Base-by-base conservation (phyloP, 2,113 vertebrate genomes). In the Lagopus leucura region DNA sequence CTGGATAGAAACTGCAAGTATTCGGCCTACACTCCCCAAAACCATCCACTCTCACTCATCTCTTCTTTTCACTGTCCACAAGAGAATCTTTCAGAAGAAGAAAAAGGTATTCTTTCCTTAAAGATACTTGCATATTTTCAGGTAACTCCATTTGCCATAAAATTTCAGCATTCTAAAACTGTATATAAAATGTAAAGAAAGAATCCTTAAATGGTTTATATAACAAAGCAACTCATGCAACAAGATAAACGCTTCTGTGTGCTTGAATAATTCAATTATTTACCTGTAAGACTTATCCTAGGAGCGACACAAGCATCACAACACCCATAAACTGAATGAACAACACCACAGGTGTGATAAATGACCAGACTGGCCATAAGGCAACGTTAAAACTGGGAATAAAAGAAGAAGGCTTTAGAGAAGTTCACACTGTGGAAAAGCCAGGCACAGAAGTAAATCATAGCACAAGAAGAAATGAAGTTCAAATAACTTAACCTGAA, bases 251-350 rank as follows among this genome's bases (percentile, higher is more conserved):
- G 45, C 6, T 42, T 94, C 10, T 13, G 13, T 6, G 6, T 13
- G 27, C 28, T 78, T 22, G 16, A 64, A 79, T 30, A 52, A 55
- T 40, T 65, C 12, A 66, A 34, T 66, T 82, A 86, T 97, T 96
- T 98, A 99, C 98, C 98, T 97, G 73, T 70, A 45, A 34, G 13
- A 43, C 13, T 98, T 94, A 99, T 72, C 99, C 99, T 25, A 99
- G 97, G 47, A 99, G 96, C 10, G 99, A 99, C 92, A 99, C 98
- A 79, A 99, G 91, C 99, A 99, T 99, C 61, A 99, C 98, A 11
- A 99, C 94, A 38, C 99, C 99, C 99, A 99, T 99, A 78, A 99
- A 99, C 97, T 99, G 99, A 60, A 98, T 98, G 92, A 99, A 99
- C 69, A 99, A 97, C 94, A 99, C 95, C 63, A 99, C 50, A 4